Evolutionary conservation across 2,888 invertebrate species (phyloP).

Genomic region (Polylopha cassiicola): DNA sequence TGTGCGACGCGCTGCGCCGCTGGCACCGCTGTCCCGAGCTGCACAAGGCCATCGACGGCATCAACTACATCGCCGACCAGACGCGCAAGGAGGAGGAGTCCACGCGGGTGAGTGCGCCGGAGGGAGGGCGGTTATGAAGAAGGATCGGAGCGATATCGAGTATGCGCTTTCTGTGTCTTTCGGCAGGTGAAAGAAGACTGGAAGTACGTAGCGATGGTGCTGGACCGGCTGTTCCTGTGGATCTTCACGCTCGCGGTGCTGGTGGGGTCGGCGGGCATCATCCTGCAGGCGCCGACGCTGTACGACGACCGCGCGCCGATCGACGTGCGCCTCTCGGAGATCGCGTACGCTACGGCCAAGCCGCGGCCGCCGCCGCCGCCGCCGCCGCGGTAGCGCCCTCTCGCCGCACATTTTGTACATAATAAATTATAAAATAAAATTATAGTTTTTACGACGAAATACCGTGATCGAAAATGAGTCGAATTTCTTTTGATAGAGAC

Average conservation of each 20-base stretch:
- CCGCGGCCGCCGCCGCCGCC: constrained; percentile 77
- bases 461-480: constrained; percentile 63
- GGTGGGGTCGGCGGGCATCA: constrained; percentile 95
- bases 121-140: constrained; percentile 1
- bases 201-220: constrained; percentile 99
- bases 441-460: constrained; percentile 68
- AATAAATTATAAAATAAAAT: constrained; percentile 49
- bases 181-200: constrained; percentile 96
- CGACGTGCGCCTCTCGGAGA: constrained; percentile 91
- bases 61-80: constrained; percentile 94
- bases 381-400: constrained; percentile 24
- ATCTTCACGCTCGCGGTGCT: constrained; percentile 97
- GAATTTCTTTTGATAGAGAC: constrained; percentile 75
- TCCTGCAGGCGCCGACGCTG: constrained; percentile 95
- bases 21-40: constrained; percentile 95
- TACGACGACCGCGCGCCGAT: constrained; percentile 94
- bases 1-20: constrained; percentile 81
- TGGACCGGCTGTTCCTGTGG: constrained; percentile 97
- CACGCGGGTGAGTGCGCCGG: constrained; percentile 83
- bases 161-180: constrained; percentile 45
- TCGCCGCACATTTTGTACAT: constrained; percentile 39
- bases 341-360: constrained; percentile 92
- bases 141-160: neutral
- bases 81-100: constrained; percentile 94
- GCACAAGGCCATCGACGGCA: constrained; percentile 94